These are phyloP conservation scores for Lithobates pipiens DNA, from an alignment of 2,797 vertebrate genomes.

Conservation along the genomic window DNA sequence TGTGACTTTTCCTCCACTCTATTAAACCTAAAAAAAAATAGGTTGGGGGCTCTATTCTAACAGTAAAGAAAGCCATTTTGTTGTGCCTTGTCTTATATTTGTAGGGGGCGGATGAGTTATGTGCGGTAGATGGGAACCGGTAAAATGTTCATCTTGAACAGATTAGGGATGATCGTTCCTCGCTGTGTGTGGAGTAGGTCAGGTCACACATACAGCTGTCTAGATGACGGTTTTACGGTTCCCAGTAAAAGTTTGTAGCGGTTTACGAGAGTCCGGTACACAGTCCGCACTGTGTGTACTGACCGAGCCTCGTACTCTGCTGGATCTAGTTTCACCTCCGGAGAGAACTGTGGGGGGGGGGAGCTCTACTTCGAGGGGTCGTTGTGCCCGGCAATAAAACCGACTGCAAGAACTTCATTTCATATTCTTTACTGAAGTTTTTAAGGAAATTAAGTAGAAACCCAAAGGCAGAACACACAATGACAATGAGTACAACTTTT, in stretches of 20 bases:
- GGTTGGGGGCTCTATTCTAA: too few relatives aligned
- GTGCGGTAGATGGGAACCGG: neutral
- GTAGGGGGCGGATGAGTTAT: too few relatives aligned
- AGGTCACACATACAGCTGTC: constrained; percentile 10
- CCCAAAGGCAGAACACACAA: neutral
- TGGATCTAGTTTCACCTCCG: constrained; percentile 11
- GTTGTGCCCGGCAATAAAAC: neutral
- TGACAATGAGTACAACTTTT: too few relatives aligned
- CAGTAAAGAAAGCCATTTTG: too few relatives aligned
- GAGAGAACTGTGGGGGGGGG: neutral
- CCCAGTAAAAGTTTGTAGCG: neutral
- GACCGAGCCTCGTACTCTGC: neutral
- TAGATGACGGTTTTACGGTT: neutral
- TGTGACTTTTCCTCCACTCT: too few relatives aligned
- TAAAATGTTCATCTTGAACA: neutral
- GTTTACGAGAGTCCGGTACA: neutral
- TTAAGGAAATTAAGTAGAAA: neutral
- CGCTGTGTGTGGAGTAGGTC: neutral
- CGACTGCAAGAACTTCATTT: neutral
- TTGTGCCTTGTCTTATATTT: too few relatives aligned
- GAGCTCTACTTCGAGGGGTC: neutral
- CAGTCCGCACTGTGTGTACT: neutral
- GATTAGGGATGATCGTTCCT: neutral
- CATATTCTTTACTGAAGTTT: neutral
- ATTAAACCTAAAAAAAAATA: too few relatives aligned